These are phyloP conservation scores for Mimumesa dahlbomi DNA, from an alignment of 2,888 invertebrate species.

Conservation along the genomic window DNA sequence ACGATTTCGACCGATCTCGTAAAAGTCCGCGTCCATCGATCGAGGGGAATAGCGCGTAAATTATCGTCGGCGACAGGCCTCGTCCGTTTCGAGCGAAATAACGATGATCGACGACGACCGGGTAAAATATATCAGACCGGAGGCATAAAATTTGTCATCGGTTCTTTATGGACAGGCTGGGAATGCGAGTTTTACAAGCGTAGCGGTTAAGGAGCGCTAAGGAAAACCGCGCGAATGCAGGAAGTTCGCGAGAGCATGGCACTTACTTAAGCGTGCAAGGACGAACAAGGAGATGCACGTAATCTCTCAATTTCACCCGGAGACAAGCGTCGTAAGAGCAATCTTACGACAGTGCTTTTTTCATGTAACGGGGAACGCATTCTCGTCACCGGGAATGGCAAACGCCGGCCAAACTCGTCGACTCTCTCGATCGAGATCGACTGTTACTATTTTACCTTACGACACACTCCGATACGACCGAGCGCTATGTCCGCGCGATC, in stretches of 20 bases:
- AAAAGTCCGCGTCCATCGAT: too few relatives aligned
- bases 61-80: too few relatives aligned
- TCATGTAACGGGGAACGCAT: conserved; percentile 24
- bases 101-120: too few relatives aligned
- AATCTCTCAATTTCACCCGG: conserved; percentile 61
- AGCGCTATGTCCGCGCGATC: too few relatives aligned
- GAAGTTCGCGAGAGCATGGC: conserved; percentile 30
- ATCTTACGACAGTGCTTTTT: conserved; percentile 41
- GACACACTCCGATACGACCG: not conserved
- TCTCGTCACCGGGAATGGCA: conserved; percentile 53
- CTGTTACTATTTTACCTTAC: conserved; percentile 41
- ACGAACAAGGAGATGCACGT: conserved; percentile 62
- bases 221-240: conserved; percentile 34
- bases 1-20: too few relatives aligned
- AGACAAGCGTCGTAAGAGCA: conserved; percentile 37
- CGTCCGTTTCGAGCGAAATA: not conserved
- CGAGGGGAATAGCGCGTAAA: too few relatives aligned
- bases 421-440: conserved; percentile 40
- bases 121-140: too few relatives aligned
- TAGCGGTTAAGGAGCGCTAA: conserved; percentile 1
- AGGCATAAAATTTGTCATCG: not conserved
- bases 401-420: conserved; percentile 55
- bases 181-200: conserved; percentile 21
- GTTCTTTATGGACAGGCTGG: conserved; percentile 23
- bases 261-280: conserved; percentile 29